Conservation (phyloP, 2,797 vertebrate genomes). For the Brachyrhaphis roseni region DNA sequence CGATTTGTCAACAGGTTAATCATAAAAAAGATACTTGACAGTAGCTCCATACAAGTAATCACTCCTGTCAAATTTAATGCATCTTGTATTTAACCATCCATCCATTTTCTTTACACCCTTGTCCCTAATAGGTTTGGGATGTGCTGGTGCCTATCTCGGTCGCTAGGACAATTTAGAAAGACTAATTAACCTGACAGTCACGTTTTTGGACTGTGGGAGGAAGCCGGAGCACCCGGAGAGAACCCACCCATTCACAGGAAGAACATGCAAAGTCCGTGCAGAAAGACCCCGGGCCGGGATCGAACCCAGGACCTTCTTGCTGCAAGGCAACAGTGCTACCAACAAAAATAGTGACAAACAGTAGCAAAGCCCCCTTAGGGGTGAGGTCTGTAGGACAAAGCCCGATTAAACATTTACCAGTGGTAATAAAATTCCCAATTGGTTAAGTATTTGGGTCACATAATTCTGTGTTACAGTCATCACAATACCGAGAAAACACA, state of each 20-base stretch:
- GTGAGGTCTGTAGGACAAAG: neutral
- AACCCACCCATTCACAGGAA: no score
- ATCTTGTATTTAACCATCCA: neutral
- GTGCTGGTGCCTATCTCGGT: no score
- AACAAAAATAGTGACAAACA: neutral
- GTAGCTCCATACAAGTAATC: neutral
- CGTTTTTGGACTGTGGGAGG: no score
- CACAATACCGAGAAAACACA: conserved; percentile 66
- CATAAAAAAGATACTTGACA: neutral
- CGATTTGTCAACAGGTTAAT: neutral
- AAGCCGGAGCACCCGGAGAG: no score
- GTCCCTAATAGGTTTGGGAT: no score
- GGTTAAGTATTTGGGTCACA: conserved; percentile 8
- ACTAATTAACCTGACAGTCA: no score
- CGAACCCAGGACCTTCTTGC: no score
- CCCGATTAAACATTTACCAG: neutral
- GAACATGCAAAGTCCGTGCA: no score
- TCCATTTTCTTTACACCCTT: no score
- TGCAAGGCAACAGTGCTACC: no score
- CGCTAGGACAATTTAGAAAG: no score
- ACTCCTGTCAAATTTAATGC: neutral
- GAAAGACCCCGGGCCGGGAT: no score
- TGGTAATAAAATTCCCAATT: neutral
- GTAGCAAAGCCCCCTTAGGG: neutral
- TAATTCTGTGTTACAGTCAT: conserved; percentile 35